Base-by-base conservation (phyloP, 2,888 invertebrate species). In the Nomada ruficornis region DNA sequence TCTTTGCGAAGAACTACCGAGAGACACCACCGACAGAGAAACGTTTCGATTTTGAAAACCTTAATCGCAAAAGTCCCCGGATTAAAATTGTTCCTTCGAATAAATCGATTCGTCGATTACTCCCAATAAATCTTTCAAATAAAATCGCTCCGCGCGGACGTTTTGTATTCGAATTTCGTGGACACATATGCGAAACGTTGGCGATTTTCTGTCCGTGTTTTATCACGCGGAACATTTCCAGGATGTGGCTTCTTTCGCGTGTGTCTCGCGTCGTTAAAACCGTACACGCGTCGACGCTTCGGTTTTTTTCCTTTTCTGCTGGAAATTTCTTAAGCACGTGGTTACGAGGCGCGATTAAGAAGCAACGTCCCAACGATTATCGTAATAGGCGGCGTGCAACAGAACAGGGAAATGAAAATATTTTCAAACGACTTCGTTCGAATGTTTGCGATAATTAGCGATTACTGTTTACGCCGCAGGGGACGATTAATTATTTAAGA, bases 161-260 rank as follows among this genome's bases (percentile, higher is more conserved):
- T 1, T 18, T 5, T 9, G 20, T 13, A 5, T 15, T 10, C 47
- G 13, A 9, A 55, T 26, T 23, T 44, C 10, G 29, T 11, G 13
- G 36, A 44, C 5, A 5, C 2, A 55, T 36, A 18, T 20, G 4
- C 2, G 18, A 42, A 67, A 20, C 57, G n/a, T 55, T 23, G 57
- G 36, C 36, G 36, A 36, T 36, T 18, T 20, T 50, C 4, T 15
- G 20, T 57, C 50, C 5, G 29, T 54, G 57, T 74, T 81, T 86
- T 84, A 77, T 89, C 85, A 64, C 71, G 70, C 15, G 60, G 54
- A 63, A 76, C 80, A 57, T 80, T 90, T 90, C 88, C 90, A 87
- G 88, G 87, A 90, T 90, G 90, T 87, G 84, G 85, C 76, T 76
- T 72, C 79, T 54, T 68, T 74, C 70, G 69, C 70, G 62, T 82